Conservation (phyloP, 2,888 invertebrate genomes). For the Mythimna impura region DNA sequence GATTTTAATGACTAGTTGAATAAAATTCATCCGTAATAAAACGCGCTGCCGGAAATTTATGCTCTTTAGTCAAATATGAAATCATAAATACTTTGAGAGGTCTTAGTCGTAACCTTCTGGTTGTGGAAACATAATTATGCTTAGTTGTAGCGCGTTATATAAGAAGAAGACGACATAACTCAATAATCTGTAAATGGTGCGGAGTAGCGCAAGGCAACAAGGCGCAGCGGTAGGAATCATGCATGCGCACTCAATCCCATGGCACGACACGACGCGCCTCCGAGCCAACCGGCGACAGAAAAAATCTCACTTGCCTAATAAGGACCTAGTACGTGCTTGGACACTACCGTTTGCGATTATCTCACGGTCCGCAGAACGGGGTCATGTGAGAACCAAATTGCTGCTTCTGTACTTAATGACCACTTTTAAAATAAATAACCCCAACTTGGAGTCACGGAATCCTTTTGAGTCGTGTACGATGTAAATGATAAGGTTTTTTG, state of each 20-base stretch:
- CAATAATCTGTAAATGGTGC: conserved; percentile 71
- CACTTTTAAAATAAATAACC: conserved; percentile 78
- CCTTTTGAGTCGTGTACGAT: conserved; percentile 77
- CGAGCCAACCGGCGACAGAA: conserved; percentile 74
- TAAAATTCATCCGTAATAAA: conserved; percentile 55
- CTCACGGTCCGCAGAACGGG: conserved; percentile 86
- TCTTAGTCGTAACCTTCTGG: conserved; percentile 16
- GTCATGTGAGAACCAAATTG: conserved; percentile 86
- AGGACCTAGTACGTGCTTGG: conserved; percentile 85
- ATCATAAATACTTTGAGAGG: conserved; percentile 48
- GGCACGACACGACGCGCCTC: conserved; percentile 67
- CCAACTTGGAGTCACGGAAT: conserved; percentile 78
- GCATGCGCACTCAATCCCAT: conserved; percentile 80
- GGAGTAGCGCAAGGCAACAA: conserved; percentile 66
- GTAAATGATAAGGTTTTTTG: conserved; percentile 78
- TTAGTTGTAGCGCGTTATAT: conserved; percentile 39
- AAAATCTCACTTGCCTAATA: conserved; percentile 85
- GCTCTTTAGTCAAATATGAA: conserved; percentile 51
- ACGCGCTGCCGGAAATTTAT: conserved; percentile 52
- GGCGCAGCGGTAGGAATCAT: conserved; percentile 70
- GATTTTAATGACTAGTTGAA: conserved; percentile 61
- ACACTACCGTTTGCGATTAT: conserved; percentile 88
- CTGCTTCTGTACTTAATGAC: conserved; percentile 79
- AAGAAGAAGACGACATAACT: conserved; percentile 63
- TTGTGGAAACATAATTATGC: conserved; percentile 20